phyloP scores from a whole-genome alignment of 1,140 invertebrate species.

The Drosophila mayri region DNA sequence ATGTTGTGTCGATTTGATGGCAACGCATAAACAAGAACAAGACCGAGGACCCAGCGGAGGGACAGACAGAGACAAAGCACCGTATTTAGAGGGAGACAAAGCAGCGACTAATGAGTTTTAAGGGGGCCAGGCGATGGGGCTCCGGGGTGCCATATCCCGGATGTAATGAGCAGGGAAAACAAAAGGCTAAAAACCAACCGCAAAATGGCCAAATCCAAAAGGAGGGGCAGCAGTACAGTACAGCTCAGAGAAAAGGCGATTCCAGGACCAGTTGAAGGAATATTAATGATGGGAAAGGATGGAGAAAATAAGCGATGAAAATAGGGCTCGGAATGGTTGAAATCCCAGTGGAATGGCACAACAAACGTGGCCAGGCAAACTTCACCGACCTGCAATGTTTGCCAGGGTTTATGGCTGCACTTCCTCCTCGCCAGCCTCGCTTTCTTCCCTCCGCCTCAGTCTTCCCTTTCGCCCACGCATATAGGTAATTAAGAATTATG shows the following conservation, averaged over 20 bases:
- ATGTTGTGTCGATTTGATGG: constrained; percentile 70
- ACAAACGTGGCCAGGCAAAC: constrained; percentile 17
- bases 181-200: constrained; percentile 38
- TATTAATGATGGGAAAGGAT: constrained; percentile 33
- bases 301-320: constrained; percentile 6
- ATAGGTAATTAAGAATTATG: constrained; percentile 78
- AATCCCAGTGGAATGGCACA: constrained; percentile 4
- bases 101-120: constrained; percentile 70
- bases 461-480: constrained; percentile 20
- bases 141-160: constrained; percentile 38
- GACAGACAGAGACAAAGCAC: constrained; percentile 4
- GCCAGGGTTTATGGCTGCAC: constrained; percentile 32
- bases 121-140: constrained; percentile 44
- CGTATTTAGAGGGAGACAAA: constrained; percentile 29
- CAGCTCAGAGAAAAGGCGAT: constrained; percentile 6
- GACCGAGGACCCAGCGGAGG: constrained; percentile 1
- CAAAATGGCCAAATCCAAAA: constrained; percentile 33
- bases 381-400: constrained; percentile 25
- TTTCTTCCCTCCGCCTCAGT: background rate
- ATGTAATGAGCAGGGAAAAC: constrained; percentile 54
- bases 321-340: background rate
- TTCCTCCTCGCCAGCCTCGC: background rate
- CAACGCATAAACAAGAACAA: constrained; percentile 56
- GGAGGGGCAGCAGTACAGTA: constrained; percentile 1
- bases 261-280: constrained; percentile 24